Evolutionary conservation across 2,797 vertebrate species (phyloP), one percentile per base, ranked within the genome.

Genomic region (Valencia hispanica): DNA sequence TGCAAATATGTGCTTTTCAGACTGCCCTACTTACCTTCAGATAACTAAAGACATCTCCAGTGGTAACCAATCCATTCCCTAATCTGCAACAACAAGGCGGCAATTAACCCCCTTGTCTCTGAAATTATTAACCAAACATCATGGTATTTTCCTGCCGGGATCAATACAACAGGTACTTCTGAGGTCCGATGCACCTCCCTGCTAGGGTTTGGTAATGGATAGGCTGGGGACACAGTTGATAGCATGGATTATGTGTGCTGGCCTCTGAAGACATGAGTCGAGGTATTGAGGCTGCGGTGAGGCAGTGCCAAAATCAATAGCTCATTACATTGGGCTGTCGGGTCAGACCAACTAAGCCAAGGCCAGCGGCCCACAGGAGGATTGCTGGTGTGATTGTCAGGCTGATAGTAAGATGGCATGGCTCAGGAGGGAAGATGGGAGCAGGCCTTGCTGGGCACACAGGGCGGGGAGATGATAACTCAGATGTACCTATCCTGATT

Each of bases 271-370:
- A 91, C 89, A 90, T 51, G 81, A 90, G 85, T 90, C 63, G 59
- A 85, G 85, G 85, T 82, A 91, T 87, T 87, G 90, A 85, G 79
- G 90, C 84, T 71, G 85, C 17, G 70, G 85, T 50, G 79, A 92
- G 84, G 83, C 89, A 87, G 75, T 83, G 80, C 79, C 73, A 81
- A 87, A 90, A 95, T 96, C 94, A 94, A 95, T 95, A 95, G 92
- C 92, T 95, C 92, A 94, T 95, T 95, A 95, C 87, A 88, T 53
- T 22, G 82, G 72, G 83, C 84, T 91, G 86, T 93, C 77, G 73
- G 89, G 80, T 68, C 83, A n/a, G 75, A 81, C 80, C 30, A 3
- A 32, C 1, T 11, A 72, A 90, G 84, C 87, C 55, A 39, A 83
- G 75, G 78, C 84, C 73, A 72, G 76, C 41, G 55, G 79, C 87